These are phyloP conservation scores for Ameiurus melas DNA, from an alignment of 2,113 vertebrate species.

Conservation along the genomic window DNA sequence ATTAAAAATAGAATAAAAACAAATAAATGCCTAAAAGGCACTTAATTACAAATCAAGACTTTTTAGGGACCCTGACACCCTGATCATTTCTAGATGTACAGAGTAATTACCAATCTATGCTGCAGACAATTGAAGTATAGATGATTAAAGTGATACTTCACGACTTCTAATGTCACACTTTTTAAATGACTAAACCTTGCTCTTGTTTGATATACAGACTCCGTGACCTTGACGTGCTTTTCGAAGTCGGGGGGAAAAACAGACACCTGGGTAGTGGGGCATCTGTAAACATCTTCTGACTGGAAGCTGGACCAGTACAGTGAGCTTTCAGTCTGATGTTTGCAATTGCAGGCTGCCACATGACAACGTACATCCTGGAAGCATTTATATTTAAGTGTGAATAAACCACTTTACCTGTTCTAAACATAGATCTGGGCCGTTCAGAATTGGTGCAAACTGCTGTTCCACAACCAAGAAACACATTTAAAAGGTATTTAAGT, in stretches of 20 bases:
- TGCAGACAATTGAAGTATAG: not conserved
- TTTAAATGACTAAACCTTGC: not conserved
- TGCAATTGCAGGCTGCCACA: conserved; percentile 81
- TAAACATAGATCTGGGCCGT: not conserved
- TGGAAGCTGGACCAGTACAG: conserved; percentile 81
- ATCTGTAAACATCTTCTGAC: conserved; percentile 81
- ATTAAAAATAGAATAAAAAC: not conserved
- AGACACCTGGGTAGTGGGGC: conserved; percentile 23
- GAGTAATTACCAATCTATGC: not conserved
- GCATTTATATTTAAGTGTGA: not conserved
- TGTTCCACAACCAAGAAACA: too few species aligned
- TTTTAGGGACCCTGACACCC: not conserved
- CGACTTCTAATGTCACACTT: too few species aligned
- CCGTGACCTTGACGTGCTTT: not conserved
- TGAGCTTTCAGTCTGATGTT: conserved; percentile 91
- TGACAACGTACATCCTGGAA: not conserved
- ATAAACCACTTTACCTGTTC: not conserved
- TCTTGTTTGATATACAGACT: not conserved
- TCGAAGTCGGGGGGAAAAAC: not conserved
- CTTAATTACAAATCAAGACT: not conserved
- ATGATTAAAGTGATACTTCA: not conserved
- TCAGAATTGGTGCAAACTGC: too few species aligned
- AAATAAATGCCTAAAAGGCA: not conserved
- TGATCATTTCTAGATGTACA: not conserved
- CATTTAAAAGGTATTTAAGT: too few species aligned